phyloP scores from a whole-genome alignment of 2,797 vertebrate genomes.

The Artibeus lituratus region DNA sequence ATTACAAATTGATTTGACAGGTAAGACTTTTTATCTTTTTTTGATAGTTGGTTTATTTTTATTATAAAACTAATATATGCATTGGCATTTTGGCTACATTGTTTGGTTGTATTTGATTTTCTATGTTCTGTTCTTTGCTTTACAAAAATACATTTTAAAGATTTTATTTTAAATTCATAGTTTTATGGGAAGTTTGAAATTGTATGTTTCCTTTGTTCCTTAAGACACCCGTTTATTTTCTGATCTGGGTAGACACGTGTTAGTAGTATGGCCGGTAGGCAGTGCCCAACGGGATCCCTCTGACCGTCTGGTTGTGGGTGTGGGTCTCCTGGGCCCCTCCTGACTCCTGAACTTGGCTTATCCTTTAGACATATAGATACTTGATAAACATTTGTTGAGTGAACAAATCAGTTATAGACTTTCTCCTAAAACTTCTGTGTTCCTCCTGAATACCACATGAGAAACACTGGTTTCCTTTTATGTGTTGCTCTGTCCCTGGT shows the following conservation, averaged over 20 bases:
- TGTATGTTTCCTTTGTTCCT: neutral
- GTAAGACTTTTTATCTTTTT: slow-evolving; percentile 78
- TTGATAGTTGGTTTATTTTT: slow-evolving; percentile 27
- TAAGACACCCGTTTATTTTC: neutral
- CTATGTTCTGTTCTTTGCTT: neutral
- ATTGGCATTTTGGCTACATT: neutral
- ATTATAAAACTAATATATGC: neutral
- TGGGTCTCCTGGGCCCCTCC: neutral
- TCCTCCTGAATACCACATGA: slow-evolving; percentile 22
- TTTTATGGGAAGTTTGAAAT: slow-evolving; percentile 6
- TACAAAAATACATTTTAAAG: slow-evolving; percentile 25
- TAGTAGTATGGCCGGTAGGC: neutral
- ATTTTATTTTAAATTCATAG: slow-evolving; percentile 30
- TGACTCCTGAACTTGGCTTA: neutral
- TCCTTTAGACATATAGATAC: neutral
- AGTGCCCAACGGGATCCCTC: neutral
- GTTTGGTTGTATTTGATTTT: slow-evolving; percentile 9
- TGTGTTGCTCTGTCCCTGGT: neutral
- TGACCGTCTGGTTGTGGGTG: neutral
- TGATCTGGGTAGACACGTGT: neutral
- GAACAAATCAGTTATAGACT: neutral
- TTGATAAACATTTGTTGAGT: slow-evolving; percentile 16
- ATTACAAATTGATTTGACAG: slow-evolving; percentile 88
- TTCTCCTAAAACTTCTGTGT: neutral
- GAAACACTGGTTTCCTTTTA: neutral